phyloP scores from a whole-genome alignment of 2,888 invertebrate genomes.

The Archaeoteleia sp. region DNA sequence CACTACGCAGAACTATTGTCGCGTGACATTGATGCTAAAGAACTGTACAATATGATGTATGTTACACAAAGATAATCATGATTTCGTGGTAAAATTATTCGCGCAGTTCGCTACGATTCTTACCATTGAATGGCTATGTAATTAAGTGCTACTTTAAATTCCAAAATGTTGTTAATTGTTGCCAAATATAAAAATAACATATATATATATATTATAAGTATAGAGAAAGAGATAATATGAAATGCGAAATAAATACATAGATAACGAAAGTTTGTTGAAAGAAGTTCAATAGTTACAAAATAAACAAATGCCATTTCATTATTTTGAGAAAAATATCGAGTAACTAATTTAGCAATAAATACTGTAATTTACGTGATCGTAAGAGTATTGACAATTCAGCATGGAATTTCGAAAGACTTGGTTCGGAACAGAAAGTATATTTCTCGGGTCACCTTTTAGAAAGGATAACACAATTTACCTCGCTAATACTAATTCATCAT shows the following conservation, averaged over 20 bases:
- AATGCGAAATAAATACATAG: constrained; percentile 29
- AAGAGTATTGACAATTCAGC: no score
- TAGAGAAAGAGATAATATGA: constrained; percentile 42
- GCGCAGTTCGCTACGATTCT: constrained; percentile 27
- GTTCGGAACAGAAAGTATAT: no score
- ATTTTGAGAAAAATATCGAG: no score
- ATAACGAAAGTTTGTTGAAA: constrained; percentile 27
- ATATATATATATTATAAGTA: constrained; percentile 43
- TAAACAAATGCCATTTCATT: constrained; percentile 16
- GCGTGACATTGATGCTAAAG: constrained; percentile 12
- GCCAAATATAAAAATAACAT: constrained; percentile 66
- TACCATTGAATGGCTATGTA: constrained; percentile 43
- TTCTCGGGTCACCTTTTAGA: no score
- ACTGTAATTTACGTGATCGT: no score
- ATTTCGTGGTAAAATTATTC: constrained; percentile 25
- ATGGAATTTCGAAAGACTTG: no score
- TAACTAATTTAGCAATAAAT: no score
- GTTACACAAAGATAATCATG: constrained; percentile 6
- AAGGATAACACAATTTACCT: no score
- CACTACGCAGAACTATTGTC: constrained; percentile 14
- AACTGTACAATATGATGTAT: no score
- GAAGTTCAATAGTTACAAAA: constrained; percentile 18
- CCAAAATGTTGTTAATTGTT: constrained; percentile 74
- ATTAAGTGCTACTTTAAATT: constrained; percentile 56
- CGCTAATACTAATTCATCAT: no score